These are phyloP conservation scores for Lasioglossum oenotherae DNA, from an alignment of 2,888 invertebrate species.

Conservation along the genomic window DNA sequence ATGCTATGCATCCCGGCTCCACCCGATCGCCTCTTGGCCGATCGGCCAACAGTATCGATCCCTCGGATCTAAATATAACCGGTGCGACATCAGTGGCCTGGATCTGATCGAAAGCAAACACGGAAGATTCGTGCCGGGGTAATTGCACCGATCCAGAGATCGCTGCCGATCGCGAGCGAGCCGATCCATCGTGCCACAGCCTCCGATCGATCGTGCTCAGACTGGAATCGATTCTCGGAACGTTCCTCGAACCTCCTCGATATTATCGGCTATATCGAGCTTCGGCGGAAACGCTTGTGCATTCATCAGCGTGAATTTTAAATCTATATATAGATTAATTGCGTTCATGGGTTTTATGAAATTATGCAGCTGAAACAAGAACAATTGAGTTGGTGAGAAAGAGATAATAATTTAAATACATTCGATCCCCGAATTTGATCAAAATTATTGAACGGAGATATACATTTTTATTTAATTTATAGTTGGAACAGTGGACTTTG, in stretches of 20 bases:
- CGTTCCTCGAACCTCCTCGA: not conserved
- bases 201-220: not conserved
- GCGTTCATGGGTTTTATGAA: not conserved
- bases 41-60: constrained; percentile 45
- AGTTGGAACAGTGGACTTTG: not conserved
- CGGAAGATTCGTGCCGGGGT: constrained; percentile 49
- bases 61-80: constrained; percentile 66
- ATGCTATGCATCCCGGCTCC: constrained; percentile 50
- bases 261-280: not conserved
- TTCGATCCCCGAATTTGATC: no score
- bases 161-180: constrained; percentile 2
- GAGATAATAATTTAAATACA: not conserved
- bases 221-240: not conserved
- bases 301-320: not conserved
- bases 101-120: constrained; percentile 68
- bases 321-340: not conserved
- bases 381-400: no score
- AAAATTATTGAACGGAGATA: no score
- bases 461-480: not conserved
- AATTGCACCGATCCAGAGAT: constrained; percentile 41
- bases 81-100: constrained; percentile 67
- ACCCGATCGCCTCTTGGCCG: constrained; percentile 37
- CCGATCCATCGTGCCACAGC: not conserved
- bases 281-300: not conserved
- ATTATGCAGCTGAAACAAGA: not conserved